Conservation (phyloP, 2,888 invertebrate genomes). For the Apoda limacodes region DNA sequence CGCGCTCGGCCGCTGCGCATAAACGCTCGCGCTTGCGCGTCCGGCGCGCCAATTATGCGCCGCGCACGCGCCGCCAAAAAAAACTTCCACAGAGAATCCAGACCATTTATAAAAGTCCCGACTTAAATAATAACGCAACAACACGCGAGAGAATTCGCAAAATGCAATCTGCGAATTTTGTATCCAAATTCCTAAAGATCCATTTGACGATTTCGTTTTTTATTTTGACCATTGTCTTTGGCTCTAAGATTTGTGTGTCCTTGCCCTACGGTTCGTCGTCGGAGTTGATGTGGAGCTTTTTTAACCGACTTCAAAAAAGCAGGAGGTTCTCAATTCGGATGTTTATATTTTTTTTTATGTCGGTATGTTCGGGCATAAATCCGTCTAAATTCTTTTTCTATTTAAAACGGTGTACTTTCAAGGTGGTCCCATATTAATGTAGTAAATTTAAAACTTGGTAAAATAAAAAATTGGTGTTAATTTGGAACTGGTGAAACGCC, state of each 20-base stretch:
- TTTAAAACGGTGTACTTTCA: too few species aligned
- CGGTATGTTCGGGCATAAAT: too few species aligned
- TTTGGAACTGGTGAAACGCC: too few species aligned
- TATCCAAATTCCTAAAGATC: conserved; percentile 55
- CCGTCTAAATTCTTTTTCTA: too few species aligned
- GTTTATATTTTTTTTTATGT: too few species aligned
- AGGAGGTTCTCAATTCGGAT: too few species aligned
- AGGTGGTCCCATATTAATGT: too few species aligned
- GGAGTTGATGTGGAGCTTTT: too few species aligned
- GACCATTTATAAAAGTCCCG: conserved; percentile 57
- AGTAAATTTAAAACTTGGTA: too few species aligned
- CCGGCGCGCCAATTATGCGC: conserved; percentile 55
- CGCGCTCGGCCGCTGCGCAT: conserved; percentile 23
- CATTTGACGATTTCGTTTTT: conserved; percentile 43
- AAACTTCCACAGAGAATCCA: conserved; percentile 41
- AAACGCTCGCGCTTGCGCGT: conserved; percentile 38
- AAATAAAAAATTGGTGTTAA: too few species aligned
- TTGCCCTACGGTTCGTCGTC: conserved; percentile 22
- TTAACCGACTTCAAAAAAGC: too few species aligned
- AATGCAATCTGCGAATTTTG: conserved; percentile 66
- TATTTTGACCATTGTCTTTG: conserved; percentile 55
- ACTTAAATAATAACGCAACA: conserved; percentile 68
- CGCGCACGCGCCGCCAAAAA: conserved; percentile 66
- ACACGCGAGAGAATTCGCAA: conserved; percentile 67
- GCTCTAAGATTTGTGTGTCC: conserved; percentile 42